Conservation (phyloP, 2,797 vertebrate genomes). For the Alfaro cultratus region DNA sequence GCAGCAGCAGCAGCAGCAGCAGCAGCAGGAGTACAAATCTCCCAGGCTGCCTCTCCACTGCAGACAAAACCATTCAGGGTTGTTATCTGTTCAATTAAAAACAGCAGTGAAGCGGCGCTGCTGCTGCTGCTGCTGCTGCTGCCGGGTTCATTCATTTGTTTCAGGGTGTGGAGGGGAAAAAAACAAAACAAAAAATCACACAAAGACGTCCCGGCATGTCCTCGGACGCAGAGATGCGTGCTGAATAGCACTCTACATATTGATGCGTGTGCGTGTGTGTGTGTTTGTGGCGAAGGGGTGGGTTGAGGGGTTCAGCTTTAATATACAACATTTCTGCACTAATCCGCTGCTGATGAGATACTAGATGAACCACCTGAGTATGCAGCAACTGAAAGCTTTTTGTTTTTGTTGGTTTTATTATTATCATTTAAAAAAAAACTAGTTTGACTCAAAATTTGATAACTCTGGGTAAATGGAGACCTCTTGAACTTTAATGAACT, state of each 20-base stretch:
- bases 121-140: slow-evolving; percentile 43
- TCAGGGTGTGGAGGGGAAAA: slow-evolving; percentile 20
- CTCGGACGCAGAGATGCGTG: neutral
- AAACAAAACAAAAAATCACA: slow-evolving; percentile 3
- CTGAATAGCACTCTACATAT: neutral
- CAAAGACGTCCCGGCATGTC: slow-evolving; percentile 36
- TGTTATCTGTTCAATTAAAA: slow-evolving; percentile 68
- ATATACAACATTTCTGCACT: neutral
- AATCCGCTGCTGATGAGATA: neutral
- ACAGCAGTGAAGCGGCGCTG: slow-evolving; percentile 20
- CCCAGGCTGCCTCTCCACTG: slow-evolving; percentile 55
- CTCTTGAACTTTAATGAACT: neutral
- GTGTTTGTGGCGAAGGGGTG: neutral
- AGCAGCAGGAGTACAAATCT: slow-evolving; percentile 47
- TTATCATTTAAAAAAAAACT: no score
- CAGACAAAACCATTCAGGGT: slow-evolving; percentile 62
- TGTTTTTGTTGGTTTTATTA: no score
- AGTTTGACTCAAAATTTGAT: neutral
- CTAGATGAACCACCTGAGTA: slow-evolving; percentile 11
- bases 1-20: slow-evolving; percentile 26
- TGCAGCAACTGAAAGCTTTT: no score
- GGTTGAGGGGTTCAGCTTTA: neutral
- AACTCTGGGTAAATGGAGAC: neutral
- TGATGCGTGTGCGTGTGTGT: neutral
- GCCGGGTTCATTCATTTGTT: slow-evolving; percentile 50